These are phyloP conservation scores for Lasioglossum figueresi DNA, from an alignment of 2,888 invertebrate species.

Conservation along the genomic window DNA sequence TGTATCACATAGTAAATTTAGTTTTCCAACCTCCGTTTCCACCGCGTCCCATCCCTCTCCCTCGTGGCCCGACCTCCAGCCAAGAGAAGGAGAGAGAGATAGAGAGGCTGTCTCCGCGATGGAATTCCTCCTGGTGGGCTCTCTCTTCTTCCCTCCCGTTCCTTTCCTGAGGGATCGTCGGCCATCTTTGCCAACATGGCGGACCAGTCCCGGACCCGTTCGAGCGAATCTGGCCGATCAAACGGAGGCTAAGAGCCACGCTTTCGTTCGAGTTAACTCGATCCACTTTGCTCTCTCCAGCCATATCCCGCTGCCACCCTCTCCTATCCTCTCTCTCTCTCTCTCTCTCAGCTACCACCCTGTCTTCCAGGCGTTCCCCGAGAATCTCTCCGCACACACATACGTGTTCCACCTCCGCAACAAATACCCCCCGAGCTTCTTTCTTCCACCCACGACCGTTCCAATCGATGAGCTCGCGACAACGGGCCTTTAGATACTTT, in stretches of 20 bases:
- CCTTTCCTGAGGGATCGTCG: conserved; percentile 62
- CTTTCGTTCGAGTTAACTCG: conserved; percentile 83
- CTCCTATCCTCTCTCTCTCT: too few species aligned
- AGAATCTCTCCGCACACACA: neutral
- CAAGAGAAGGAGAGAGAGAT: neutral
- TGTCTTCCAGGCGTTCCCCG: neutral
- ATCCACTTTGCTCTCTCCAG: conserved; percentile 66
- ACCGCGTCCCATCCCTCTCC: conserved; percentile 35
- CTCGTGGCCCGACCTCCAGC: conserved; percentile 39
- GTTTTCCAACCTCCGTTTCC: conserved; percentile 79
- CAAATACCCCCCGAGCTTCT: conserved; percentile 38
- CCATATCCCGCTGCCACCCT: neutral
- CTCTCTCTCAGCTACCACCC: neutral
- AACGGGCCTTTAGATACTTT: conserved; percentile 80
- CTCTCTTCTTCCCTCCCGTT: neutral
- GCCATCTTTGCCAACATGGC: conserved; percentile 71
- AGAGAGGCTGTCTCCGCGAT: conserved; percentile 34
- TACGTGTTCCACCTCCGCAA: conserved; percentile 33
- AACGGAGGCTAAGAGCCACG: conserved; percentile 83
- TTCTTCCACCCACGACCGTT: conserved; percentile 76
- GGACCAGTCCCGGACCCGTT: conserved; percentile 77
- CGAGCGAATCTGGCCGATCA: conserved; percentile 84
- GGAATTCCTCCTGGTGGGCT: conserved; percentile 35
- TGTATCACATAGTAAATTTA: conserved; percentile 84
- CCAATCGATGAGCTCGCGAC: conserved; percentile 82